Percentiles rank a stretch among this genome's conserved stretches.
Conservation (phyloP, 2,888 invertebrate species). For the Leucoma salicis region DNA sequence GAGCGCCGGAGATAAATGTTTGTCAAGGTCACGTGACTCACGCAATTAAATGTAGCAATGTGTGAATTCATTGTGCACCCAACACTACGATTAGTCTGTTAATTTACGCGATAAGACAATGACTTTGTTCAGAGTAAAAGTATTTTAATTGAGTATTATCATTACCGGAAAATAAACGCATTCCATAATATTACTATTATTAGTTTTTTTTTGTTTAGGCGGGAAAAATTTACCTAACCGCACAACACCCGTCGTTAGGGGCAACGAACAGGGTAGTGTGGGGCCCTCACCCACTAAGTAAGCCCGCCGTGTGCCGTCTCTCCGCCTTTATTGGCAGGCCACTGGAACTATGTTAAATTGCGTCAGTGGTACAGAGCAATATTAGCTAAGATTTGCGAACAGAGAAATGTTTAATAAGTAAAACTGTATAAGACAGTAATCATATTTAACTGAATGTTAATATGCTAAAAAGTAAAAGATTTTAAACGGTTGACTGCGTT, state of each 20-base stretch:
- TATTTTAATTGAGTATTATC: too few relatives aligned
- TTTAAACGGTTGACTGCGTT: background rate
- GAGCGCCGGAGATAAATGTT: conserved; percentile 34
- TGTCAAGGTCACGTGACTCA: conserved; percentile 35
- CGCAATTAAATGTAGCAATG: conserved; percentile 17
- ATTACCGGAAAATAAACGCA: too few relatives aligned
- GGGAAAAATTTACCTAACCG: too few relatives aligned
- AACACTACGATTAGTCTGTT: conserved; percentile 5
- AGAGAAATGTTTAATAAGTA: background rate
- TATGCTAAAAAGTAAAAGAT: background rate
- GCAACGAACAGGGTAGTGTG: too few relatives aligned
- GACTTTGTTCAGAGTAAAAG: conserved; percentile 6
- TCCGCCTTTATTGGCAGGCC: too few relatives aligned
- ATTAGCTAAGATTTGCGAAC: background rate
- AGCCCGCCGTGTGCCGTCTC: too few relatives aligned
- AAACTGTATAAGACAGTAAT: background rate
- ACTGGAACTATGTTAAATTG: too few relatives aligned
- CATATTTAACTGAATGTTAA: background rate
- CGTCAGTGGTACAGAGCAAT: too few relatives aligned
- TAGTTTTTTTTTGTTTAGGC: too few relatives aligned
- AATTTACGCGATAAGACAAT: conserved; percentile 12
- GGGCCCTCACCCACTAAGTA: too few relatives aligned
- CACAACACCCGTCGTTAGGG: too few relatives aligned
- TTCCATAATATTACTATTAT: too few relatives aligned
- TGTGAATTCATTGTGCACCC: conserved; percentile 8